Evolutionary conservation across 2,797 vertebrate genomes (phyloP).

Genomic region (Chloroceryle amazona): DNA sequence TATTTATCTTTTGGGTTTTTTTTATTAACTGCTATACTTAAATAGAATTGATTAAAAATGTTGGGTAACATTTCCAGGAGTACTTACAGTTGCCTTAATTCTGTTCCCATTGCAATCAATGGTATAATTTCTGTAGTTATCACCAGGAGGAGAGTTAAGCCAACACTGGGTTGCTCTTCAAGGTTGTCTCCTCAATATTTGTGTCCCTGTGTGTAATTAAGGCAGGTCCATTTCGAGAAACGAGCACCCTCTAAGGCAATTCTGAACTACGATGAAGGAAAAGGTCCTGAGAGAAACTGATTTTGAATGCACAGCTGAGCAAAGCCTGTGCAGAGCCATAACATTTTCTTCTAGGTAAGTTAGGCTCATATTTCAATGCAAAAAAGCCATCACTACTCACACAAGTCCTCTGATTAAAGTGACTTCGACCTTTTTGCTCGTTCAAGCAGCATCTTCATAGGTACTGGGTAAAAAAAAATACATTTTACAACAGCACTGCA

Average conservation of each 20-base stretch:
- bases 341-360: neutral
- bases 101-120: conserved; percentile 17
- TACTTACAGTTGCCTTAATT: neutral
- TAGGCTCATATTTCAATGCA: neutral
- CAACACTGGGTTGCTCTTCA: neutral
- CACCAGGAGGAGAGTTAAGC: conserved; percentile 21
- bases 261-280: neutral
- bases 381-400: neutral
- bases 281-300: neutral
- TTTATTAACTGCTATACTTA: conserved; percentile 3
- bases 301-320: neutral
- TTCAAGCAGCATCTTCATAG: neutral
- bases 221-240: neutral
- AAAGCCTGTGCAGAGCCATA: neutral
- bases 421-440: fast-evolving
- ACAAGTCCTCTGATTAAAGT: neutral
- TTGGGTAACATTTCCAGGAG: neutral
- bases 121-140: neutral
- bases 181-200: neutral
- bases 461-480: neutral
- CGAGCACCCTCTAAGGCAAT: neutral
- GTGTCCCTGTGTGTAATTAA: neutral
- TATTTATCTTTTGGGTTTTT: conserved; percentile 43
- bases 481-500: neutral
- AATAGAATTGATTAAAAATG: neutral